Evolutionary conservation across 2,113 vertebrate genomes (phyloP).

Genomic region (Diadophis punctatus): DNA sequence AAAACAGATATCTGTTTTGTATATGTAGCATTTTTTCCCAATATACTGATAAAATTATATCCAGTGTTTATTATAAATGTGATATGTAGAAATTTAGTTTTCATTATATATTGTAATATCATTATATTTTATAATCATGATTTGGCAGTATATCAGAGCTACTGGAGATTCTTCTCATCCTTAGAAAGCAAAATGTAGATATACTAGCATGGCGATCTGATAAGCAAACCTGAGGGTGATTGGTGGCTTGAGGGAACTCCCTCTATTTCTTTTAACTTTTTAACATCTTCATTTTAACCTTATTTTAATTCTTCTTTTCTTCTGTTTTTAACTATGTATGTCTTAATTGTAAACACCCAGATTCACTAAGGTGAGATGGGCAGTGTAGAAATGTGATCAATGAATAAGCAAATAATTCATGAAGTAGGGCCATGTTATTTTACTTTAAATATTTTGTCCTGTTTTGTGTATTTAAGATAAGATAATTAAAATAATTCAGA

Average conservation of each 20-base stretch:
- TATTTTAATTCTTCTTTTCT: too few relatives aligned
- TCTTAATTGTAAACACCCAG: background rate
- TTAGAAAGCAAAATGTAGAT: background rate
- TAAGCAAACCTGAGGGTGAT: too few relatives aligned
- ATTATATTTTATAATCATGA: background rate
- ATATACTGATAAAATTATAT: background rate
- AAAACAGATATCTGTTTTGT: background rate
- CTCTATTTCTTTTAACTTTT: too few relatives aligned
- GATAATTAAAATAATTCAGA: background rate
- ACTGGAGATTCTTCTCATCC: background rate
- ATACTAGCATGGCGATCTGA: background rate
- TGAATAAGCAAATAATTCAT: background rate
- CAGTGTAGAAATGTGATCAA: background rate
- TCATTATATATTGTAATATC: background rate
- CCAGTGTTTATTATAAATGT: background rate
- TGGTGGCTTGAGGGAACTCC: too few relatives aligned
- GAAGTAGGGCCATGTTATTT: background rate
- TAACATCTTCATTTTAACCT: too few relatives aligned
- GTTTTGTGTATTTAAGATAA: background rate
- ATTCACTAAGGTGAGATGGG: background rate
- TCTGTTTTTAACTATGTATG: background rate
- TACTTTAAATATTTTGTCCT: background rate
- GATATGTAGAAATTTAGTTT: background rate
- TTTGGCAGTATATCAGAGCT: background rate
- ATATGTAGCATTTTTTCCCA: background rate